Evolutionary conservation across 2,797 vertebrate species (phyloP).

Genomic region (Coilia nasus): DNA sequence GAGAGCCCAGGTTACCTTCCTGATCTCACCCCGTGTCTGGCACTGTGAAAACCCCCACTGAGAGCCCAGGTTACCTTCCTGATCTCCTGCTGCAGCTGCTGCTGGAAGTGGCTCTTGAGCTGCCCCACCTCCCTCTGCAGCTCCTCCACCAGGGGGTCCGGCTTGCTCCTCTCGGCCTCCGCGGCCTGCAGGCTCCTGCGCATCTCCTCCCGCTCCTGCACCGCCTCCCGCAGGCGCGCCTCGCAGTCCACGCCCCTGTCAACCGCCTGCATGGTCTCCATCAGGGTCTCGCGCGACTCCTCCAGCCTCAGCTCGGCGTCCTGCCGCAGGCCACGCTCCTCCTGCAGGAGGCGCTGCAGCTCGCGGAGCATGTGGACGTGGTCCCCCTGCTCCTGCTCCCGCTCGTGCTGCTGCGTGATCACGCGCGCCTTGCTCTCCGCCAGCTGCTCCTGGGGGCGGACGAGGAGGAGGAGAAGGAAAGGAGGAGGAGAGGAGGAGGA

Average conservation of each 20-base stretch:
- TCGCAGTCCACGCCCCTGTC: conserved; percentile 53
- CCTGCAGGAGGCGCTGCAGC: conserved; percentile 88
- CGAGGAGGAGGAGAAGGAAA: not conserved
- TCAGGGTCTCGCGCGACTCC: conserved; percentile 73
- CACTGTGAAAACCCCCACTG: too few species aligned
- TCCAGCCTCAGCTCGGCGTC: conserved; percentile 82
- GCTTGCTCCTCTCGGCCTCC: conserved; percentile 71
- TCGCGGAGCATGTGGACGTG: conserved; percentile 90
- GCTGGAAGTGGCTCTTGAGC: too few species aligned
- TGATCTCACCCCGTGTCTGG: too few species aligned
- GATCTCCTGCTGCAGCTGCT: too few species aligned
- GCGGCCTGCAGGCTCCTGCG: conserved; percentile 68
- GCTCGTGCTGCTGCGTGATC: conserved; percentile 88
- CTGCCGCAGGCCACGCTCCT: conserved; percentile 81
- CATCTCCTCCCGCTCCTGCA: conserved; percentile 78
- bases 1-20: too few species aligned
- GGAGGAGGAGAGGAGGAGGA: too few species aligned
- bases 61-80: too few species aligned
- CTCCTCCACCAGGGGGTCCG: conserved; percentile 78
- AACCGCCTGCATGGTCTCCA: conserved; percentile 56
- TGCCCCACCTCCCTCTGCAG: conserved; percentile 79
- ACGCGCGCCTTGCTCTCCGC: conserved; percentile 85
- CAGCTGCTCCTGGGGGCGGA: conserved; percentile 77
- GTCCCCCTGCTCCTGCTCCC: conserved; percentile 86
- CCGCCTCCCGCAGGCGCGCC: conserved; percentile 70